Percentiles rank a stretch among this genome's conserved stretches.
phyloP scores from a whole-genome alignment of 64 coral and sea anemone genomes.

The Pocillopora damicornis region DNA sequence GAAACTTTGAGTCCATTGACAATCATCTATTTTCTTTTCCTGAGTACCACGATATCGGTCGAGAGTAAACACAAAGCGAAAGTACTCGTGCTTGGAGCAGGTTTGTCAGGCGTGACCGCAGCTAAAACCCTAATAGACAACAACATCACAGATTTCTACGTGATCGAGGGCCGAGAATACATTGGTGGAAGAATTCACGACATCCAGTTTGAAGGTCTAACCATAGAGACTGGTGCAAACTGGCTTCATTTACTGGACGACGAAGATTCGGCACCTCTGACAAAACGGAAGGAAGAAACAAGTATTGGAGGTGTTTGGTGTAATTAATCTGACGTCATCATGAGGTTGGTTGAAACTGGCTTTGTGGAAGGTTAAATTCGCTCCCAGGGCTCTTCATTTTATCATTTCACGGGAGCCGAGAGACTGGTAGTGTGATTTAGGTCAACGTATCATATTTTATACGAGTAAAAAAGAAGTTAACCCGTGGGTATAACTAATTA shows the following conservation, averaged over 20 bases:
- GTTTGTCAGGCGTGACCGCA: slow-evolving; percentile 29
- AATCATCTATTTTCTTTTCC: background rate
- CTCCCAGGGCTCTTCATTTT: no score
- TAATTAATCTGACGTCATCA: slow-evolving; percentile 40
- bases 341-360: slow-evolving; percentile 7
- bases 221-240: slow-evolving; percentile 22
- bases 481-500: no score
- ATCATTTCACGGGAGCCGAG: no score
- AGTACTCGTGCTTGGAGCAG: slow-evolving; percentile 50
- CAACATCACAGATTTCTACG: slow-evolving; percentile 25
- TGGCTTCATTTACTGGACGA: slow-evolving; percentile 29
- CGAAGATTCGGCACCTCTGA: background rate
- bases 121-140: slow-evolving; percentile 14
- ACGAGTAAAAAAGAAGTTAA: no score
- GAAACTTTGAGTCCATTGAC: background rate
- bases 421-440: no score
- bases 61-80: background rate
- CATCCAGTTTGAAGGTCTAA: slow-evolving; percentile 14
- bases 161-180: slow-evolving; percentile 44
- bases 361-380: no score
- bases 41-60: background rate
- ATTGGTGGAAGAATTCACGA: slow-evolving; percentile 40
- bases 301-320: slow-evolving; percentile 4
- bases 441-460: no score
- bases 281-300: background rate